Conservation (phyloP, 2,888 invertebrate genomes). For the Deroplatys truncata region DNA sequence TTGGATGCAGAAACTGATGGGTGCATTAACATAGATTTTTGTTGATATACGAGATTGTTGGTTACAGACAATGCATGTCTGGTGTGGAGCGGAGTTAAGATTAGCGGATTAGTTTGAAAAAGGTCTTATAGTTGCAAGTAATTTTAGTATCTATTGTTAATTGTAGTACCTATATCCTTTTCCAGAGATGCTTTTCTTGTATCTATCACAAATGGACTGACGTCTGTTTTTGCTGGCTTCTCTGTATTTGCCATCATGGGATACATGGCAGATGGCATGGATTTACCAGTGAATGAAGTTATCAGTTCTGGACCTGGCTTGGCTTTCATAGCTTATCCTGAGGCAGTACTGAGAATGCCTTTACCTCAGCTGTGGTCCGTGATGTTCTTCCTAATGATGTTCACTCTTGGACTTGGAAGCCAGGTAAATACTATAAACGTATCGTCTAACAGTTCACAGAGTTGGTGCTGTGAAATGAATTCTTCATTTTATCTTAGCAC, state of each 20-base stretch:
- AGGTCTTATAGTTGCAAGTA: too few relatives aligned
- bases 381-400: conserved; percentile 37
- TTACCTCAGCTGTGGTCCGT: conserved; percentile 36
- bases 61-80: too few relatives aligned
- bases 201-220: conserved; percentile 41
- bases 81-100: too few relatives aligned
- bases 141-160: too few relatives aligned
- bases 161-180: not conserved
- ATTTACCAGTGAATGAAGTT: conserved; percentile 37
- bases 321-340: conserved; percentile 38
- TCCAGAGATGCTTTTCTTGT: conserved; percentile 38
- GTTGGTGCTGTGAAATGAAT: too few relatives aligned
- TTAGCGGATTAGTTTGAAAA: too few relatives aligned
- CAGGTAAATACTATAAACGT: conserved; percentile 26
- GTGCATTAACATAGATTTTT: too few relatives aligned
- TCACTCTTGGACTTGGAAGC: conserved; percentile 34
- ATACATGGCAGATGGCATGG: conserved; percentile 45
- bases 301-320: conserved; percentile 36
- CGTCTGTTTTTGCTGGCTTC: conserved; percentile 46
- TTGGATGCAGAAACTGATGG: too few relatives aligned
- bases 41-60: too few relatives aligned
- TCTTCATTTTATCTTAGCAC: too few relatives aligned
- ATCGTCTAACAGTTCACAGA: not conserved
- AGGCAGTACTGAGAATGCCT: conserved; percentile 36
- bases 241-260: conserved; percentile 46